These are phyloP conservation scores for Leptobrachium ailaonicum DNA, from an alignment of 2,113 vertebrate genomes.

Conservation along the genomic window DNA sequence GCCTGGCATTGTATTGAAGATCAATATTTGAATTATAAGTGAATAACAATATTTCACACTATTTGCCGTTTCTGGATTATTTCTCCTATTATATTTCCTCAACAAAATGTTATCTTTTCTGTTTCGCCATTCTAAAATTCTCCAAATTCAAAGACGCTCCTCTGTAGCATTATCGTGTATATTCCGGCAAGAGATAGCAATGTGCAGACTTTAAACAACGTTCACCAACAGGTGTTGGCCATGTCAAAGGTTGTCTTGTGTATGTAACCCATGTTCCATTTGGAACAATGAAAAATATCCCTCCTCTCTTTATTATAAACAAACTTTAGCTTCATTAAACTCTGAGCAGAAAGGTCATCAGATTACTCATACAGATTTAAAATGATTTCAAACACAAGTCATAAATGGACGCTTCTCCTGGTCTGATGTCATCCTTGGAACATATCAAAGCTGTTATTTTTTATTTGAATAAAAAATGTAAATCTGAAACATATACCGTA, in stretches of 20 bases:
- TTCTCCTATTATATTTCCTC: no score
- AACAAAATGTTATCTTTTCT: no score
- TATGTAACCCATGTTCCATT: slow-evolving; percentile 83
- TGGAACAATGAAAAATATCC: slow-evolving; percentile 78
- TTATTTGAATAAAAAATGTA: background rate
- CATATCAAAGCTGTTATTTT: background rate
- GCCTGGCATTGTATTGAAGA: no score
- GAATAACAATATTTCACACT: no score
- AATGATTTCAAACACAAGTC: fast-evolving
- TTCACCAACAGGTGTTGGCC: slow-evolving; percentile 82
- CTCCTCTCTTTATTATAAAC: slow-evolving; percentile 74
- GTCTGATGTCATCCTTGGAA: background rate
- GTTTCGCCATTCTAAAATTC: no score
- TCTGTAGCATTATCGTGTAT: no score
- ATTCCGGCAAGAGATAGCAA: no score
- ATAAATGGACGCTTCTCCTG: background rate
- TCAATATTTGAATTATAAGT: no score
- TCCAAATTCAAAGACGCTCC: no score
- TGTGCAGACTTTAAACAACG: background rate
- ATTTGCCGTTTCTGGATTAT: no score
- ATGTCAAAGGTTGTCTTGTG: slow-evolving; percentile 81
- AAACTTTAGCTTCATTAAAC: slow-evolving; percentile 71
- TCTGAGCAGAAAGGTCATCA: slow-evolving; percentile 72
- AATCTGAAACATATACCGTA: no score
- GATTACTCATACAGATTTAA: slow-evolving; percentile 73